A percentile compares a stretch with the other conserved stretches of the same genome.
Conservation (phyloP, 2,113 vertebrate genomes). For the Crypturellus undulatus region DNA sequence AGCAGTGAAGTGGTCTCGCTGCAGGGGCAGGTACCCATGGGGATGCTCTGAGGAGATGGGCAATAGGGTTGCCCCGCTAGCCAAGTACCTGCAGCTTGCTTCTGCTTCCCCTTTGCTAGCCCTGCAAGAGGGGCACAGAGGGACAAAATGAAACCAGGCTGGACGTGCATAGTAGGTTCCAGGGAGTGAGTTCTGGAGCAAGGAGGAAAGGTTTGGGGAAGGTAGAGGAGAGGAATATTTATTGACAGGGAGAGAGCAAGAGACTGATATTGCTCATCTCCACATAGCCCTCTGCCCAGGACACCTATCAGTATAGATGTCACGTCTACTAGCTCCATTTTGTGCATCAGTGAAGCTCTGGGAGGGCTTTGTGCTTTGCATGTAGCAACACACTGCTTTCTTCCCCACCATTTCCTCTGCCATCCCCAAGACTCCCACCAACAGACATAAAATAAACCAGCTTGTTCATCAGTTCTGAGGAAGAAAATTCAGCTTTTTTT, state of each 20-base stretch:
- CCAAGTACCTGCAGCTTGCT: not conserved
- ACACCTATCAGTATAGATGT: not conserved
- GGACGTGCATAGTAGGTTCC: not conserved
- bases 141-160: not conserved
- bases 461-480: not conserved
- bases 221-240: accelerated
- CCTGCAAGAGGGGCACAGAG: not conserved
- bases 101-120: not conserved
- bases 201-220: not conserved
- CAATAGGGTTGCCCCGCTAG: accelerated
- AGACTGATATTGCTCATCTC: not conserved
- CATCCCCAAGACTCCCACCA: accelerated
- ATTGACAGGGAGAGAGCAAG: not conserved
- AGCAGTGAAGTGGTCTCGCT: not conserved
- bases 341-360: not conserved
- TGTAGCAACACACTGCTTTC: not conserved
- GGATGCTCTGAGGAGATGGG: not conserved
- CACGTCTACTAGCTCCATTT: not conserved
- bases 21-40: accelerated
- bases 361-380: not conserved
- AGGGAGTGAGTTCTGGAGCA: not conserved
- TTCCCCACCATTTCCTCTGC: not conserved
- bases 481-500: not conserved
- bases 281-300: not conserved
- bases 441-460: accelerated